Percentiles rank a stretch among this genome's conserved stretches.
Evolutionary conservation across 1,140 invertebrate species (phyloP).

Genomic region (Drosophila ohnishii): DNA sequence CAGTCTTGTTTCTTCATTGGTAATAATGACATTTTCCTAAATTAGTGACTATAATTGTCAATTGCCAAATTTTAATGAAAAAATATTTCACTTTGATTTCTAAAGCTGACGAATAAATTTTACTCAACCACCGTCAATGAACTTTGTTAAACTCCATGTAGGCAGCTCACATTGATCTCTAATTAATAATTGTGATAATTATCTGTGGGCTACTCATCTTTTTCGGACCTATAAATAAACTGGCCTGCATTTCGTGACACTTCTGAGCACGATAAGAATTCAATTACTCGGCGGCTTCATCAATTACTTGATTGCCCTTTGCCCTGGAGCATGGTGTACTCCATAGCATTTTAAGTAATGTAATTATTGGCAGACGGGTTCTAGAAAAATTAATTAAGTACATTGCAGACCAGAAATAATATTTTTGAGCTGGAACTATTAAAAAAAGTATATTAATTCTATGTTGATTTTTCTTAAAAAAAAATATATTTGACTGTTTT

Average conservation of each 20-base stretch:
- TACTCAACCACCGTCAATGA: not conserved
- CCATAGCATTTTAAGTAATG: not conserved
- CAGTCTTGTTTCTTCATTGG: not conserved
- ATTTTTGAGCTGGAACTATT: not conserved
- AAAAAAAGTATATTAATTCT: not conserved
- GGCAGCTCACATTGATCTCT: slow-evolving; percentile 1
- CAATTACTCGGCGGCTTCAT: slow-evolving; percentile 16
- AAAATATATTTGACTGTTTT: not conserved
- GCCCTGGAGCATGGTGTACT: not conserved
- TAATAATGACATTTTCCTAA: not conserved
- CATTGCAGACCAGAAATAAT: not conserved
- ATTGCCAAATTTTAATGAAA: not conserved
- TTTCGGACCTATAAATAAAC: slow-evolving; percentile 13
- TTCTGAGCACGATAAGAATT: slow-evolving; percentile 26
- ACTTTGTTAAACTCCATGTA: not conserved
- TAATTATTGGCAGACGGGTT: not conserved
- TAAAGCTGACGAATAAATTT: not conserved
- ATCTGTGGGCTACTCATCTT: slow-evolving; percentile 8
- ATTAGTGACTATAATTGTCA: not conserved
- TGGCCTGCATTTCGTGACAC: slow-evolving; percentile 20
- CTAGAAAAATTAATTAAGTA: not conserved
- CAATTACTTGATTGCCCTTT: slow-evolving; percentile 22
- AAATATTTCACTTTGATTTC: not conserved
- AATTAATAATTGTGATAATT: slow-evolving; percentile 22
- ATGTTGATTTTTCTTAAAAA: not conserved